Conservation (phyloP, 2,113 vertebrate species). For the Lophochroa leadbeateri region DNA sequence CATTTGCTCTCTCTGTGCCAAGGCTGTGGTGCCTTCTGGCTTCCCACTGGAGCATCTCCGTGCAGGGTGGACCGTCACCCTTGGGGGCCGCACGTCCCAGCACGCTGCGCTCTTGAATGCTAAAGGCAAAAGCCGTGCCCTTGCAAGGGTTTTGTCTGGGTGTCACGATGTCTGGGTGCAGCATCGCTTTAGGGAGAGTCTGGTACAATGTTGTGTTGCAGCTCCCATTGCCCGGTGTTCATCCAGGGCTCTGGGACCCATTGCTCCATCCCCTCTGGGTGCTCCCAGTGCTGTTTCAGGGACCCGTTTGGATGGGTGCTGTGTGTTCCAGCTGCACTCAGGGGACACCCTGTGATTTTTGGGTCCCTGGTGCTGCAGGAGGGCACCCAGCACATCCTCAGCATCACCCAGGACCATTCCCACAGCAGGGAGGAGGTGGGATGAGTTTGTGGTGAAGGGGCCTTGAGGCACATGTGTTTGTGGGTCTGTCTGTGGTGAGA, state of each 20-base stretch:
- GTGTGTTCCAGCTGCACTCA: rapidly evolving
- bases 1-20: background rate
- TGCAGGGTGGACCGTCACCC: background rate
- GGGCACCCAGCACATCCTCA: background rate
- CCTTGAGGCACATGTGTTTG: background rate
- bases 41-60: background rate
- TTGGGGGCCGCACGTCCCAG: rapidly evolving
- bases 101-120: background rate
- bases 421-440: background rate
- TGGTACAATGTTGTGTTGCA: rapidly evolving
- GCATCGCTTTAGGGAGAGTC: background rate
- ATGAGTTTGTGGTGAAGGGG: background rate
- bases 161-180: background rate
- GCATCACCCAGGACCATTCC: rapidly evolving
- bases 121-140: background rate
- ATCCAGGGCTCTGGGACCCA: rapidly evolving
- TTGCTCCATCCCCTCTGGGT: background rate
- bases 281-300: background rate
- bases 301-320: background rate
- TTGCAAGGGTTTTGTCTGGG: background rate
- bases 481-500: background rate
- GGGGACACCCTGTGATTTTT: rapidly evolving
- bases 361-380: background rate
- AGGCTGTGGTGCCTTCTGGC: background rate
- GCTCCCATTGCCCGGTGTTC: background rate